A percentile compares a stretch with the other conserved stretches of the same genome.
These are phyloP conservation scores for Hypomecis atomaria DNA, from an alignment of 2,888 invertebrate species.

Conservation along the genomic window DNA sequence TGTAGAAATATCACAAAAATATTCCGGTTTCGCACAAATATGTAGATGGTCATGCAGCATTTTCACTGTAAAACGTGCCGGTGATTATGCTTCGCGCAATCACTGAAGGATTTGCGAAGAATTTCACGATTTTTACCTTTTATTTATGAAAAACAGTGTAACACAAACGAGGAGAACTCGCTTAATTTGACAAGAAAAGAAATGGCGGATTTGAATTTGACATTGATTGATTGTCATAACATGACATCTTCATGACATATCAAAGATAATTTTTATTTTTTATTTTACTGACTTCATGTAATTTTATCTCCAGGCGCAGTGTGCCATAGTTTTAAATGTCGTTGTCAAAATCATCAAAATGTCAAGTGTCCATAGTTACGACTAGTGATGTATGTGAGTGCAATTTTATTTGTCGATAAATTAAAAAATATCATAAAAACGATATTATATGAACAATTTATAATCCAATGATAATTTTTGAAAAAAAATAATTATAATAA, in stretches of 20 bases:
- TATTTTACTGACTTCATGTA: too few species aligned
- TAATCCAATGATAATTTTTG: too few species aligned
- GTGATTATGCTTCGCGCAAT: neutral
- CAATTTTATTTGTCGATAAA: too few species aligned
- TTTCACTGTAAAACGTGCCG: slow-evolving; percentile 33
- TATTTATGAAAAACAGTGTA: slow-evolving; percentile 37
- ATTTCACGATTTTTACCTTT: slow-evolving; percentile 64
- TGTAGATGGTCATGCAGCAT: slow-evolving; percentile 26
- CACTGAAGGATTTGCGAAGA: slow-evolving; percentile 50
- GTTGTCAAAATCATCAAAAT: too few species aligned
- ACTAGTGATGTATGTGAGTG: too few species aligned
- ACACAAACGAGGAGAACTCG: slow-evolving; percentile 45
- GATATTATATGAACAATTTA: too few species aligned
- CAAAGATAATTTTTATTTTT: neutral
- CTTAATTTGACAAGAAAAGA: slow-evolving; percentile 50
- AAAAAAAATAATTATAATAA: too few species aligned
- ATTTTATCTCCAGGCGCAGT: too few species aligned
- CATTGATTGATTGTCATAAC: neutral
- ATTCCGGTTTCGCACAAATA: slow-evolving; percentile 18
- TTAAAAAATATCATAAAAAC: too few species aligned
- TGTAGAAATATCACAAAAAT: slow-evolving; percentile 15
- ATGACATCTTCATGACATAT: neutral
- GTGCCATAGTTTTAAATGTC: too few species aligned
- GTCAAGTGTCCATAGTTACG: too few species aligned
- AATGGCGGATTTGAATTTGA: slow-evolving; percentile 30